phyloP scores from a whole-genome alignment of 2,797 vertebrate species.

The Amblyraja radiata region DNA sequence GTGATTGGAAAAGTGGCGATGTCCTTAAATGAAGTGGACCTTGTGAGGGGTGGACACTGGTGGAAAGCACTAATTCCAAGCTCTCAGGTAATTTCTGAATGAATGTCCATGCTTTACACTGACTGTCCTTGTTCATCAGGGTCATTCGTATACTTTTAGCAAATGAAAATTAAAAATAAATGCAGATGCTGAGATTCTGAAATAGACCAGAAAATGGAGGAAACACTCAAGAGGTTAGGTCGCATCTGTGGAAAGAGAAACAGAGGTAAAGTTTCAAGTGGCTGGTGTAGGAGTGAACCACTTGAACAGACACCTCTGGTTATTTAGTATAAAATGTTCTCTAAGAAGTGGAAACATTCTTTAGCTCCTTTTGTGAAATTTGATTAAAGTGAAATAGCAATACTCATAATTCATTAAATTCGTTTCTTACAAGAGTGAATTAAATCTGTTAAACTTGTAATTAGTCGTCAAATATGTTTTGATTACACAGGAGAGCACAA shows the following conservation, averaged over 20 bases:
- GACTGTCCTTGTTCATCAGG: too few species aligned
- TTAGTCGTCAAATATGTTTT: background rate
- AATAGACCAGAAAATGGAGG: too few species aligned
- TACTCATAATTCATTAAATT: background rate
- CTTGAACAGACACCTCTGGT: background rate
- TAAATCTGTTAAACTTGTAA: background rate
- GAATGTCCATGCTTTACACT: background rate
- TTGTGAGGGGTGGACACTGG: conserved; percentile 86
- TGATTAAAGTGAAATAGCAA: background rate
- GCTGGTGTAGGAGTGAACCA: background rate
- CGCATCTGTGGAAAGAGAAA: too few species aligned
- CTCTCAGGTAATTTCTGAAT: conserved; percentile 64
- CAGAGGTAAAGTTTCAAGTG: background rate
- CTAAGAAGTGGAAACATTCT: background rate
- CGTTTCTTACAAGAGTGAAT: background rate
- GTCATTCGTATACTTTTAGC: too few species aligned
- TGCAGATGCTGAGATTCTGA: too few species aligned
- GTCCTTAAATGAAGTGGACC: conserved; percentile 72
- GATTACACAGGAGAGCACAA: background rate
- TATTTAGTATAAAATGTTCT: background rate
- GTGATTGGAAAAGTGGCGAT: conserved; percentile 78
- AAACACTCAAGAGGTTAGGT: too few species aligned
- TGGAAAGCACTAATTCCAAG: conserved; percentile 82
- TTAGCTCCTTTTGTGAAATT: background rate
- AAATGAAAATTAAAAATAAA: too few species aligned